Conservation (phyloP, 2,113 vertebrate species). For the Eretmochelys imbricata region DNA sequence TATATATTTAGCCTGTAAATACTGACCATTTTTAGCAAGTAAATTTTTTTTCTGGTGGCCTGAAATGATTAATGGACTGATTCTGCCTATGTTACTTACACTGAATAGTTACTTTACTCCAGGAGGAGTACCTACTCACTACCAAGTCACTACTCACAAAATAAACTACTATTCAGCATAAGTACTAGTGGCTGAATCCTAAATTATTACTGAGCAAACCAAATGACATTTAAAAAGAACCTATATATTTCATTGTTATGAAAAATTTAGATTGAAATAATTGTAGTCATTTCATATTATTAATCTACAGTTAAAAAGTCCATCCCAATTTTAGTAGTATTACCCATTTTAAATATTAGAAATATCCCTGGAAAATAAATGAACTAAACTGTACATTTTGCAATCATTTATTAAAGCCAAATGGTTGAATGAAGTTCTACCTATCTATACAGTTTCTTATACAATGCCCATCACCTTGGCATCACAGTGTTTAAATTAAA, state of each 20-base stretch:
- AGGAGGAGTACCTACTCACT: not conserved
- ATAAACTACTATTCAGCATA: constrained; percentile 8
- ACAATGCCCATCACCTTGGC: not conserved
- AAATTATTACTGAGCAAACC: not conserved
- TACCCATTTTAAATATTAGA: not conserved
- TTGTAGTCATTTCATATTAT: not conserved
- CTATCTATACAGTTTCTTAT: not conserved
- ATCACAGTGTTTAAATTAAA: not conserved
- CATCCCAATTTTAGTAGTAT: not conserved
- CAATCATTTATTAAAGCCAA: not conserved
- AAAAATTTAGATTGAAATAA: constrained; percentile 10
- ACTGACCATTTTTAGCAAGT: not conserved
- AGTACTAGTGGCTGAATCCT: not conserved
- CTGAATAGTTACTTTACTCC: not conserved
- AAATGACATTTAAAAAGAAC: not conserved
- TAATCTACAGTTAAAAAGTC: not conserved
- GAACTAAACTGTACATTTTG: not conserved
- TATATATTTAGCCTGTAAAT: not conserved
- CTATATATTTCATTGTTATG: not conserved
- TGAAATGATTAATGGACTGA: not conserved
- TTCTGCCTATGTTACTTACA: not conserved
- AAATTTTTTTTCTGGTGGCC: not conserved
- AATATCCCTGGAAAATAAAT: not conserved
- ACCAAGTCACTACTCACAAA: not conserved
- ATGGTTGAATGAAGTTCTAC: not conserved